These are phyloP conservation scores for Sinocyclocheilus rhinocerous DNA, from an alignment of 2,113 vertebrate genomes.

Conservation along the genomic window DNA sequence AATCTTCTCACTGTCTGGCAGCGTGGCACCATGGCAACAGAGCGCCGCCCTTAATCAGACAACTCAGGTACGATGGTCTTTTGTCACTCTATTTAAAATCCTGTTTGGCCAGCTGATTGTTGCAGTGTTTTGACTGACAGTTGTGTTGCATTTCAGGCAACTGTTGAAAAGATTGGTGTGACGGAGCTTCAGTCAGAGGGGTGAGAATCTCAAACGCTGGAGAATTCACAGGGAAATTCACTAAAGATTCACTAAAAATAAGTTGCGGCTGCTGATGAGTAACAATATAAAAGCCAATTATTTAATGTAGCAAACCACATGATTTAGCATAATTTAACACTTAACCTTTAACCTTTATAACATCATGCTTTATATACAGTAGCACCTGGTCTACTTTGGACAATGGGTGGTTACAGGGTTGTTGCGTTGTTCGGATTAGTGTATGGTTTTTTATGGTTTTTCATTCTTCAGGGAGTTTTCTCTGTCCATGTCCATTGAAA, in stretches of 20 bases:
- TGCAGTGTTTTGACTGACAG: background rate
- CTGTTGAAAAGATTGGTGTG: constrained; percentile 78
- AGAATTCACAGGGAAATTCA: background rate
- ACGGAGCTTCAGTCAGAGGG: constrained; percentile 70
- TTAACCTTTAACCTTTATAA: too few species aligned
- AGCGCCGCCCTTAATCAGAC: constrained; percentile 82
- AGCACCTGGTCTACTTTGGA: too few species aligned
- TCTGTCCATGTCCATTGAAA: constrained; percentile 70
- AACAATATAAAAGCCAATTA: background rate
- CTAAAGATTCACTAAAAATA: background rate
- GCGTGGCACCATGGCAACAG: constrained; percentile 84
- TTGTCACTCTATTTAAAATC: background rate
- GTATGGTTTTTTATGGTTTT: too few species aligned
- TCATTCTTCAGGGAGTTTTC: constrained; percentile 72
- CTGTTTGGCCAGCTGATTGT: too few species aligned
- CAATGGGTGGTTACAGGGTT: too few species aligned
- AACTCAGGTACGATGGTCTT: constrained; percentile 75
- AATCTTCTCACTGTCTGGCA: constrained; percentile 80
- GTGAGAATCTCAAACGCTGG: constrained; percentile 66
- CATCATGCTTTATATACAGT: too few species aligned
- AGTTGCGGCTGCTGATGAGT: background rate
- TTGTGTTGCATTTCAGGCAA: constrained; percentile 65
- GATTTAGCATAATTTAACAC: too few species aligned
- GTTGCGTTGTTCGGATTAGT: too few species aligned
- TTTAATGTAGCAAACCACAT: background rate